A percentile compares a stretch with the other conserved stretches of the same genome.
Evolutionary conservation across 2,797 vertebrate species (phyloP).

Genomic region (Melanogrammus aeglefinus): DNA sequence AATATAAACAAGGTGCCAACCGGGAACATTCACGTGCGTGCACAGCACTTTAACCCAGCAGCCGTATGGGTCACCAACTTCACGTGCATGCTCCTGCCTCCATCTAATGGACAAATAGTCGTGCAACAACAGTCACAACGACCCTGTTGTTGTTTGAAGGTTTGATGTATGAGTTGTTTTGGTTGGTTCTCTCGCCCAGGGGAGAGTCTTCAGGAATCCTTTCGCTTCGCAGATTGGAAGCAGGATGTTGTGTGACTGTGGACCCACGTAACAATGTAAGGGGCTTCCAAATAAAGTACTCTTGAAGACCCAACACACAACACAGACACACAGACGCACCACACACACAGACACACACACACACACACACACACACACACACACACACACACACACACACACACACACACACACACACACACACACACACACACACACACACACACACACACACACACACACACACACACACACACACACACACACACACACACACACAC

Average conservation of each 20-base stretch:
- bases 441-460: not conserved
- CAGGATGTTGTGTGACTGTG: slow-evolving; percentile 2
- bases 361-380: not conserved
- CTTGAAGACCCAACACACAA: not conserved
- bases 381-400: not conserved
- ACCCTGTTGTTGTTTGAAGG: slow-evolving; percentile 21
- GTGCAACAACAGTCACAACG: not conserved
- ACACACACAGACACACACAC: not conserved
- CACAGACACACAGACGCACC: not conserved
- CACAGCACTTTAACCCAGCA: not conserved
- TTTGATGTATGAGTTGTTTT: slow-evolving; percentile 5
- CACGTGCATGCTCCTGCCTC: slow-evolving; percentile 14
- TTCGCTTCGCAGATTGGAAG: slow-evolving; percentile 7
- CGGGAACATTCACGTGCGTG: not conserved
- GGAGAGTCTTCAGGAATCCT: slow-evolving; percentile 3
- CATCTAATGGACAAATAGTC: slow-evolving; percentile 6
- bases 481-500: too few relatives aligned
- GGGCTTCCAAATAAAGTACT: slow-evolving; percentile 18
- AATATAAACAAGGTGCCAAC: not conserved
- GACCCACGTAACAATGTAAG: slow-evolving; percentile 8
- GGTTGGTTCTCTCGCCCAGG: not conserved
- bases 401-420: too few relatives aligned
- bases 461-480: not conserved
- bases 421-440: not conserved
- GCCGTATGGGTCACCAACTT: slow-evolving; percentile 19